phyloP scores from a whole-genome alignment of 2,113 vertebrate genomes.

The Eurypyga helias region DNA sequence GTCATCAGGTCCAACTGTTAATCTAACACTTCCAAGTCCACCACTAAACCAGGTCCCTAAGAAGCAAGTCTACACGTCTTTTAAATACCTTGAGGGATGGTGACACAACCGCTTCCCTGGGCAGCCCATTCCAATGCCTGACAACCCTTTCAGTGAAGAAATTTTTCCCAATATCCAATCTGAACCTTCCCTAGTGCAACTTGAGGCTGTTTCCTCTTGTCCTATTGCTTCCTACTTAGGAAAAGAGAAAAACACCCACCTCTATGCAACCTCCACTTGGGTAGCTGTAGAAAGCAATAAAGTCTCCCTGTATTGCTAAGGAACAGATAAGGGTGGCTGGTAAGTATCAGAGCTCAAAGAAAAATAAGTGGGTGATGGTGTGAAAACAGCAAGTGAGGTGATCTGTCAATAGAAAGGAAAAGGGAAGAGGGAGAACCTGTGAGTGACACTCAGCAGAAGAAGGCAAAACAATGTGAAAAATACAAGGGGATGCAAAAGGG shows the following conservation, averaged over 20 bases:
- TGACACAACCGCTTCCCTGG: neutral
- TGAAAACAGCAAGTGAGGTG: neutral
- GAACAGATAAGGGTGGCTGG: neutral
- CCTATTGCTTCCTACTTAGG: neutral
- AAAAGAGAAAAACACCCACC: neutral
- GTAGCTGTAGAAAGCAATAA: fast-evolving
- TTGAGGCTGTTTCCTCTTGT: neutral
- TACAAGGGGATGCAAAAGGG: neutral
- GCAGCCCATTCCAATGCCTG: neutral
- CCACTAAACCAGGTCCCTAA: neutral
- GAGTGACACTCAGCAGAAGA: neutral
- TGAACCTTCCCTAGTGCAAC: neutral
- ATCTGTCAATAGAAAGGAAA: neutral
- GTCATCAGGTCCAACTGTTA: neutral
- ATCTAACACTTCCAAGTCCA: neutral
- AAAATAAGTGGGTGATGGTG: neutral
- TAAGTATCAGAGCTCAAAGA: neutral
- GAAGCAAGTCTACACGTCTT: neutral
- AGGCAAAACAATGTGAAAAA: neutral
- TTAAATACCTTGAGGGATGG: neutral
- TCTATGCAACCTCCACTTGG: neutral
- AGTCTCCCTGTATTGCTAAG: neutral
- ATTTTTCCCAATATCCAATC: neutral
- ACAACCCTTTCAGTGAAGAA: neutral
- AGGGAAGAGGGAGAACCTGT: neutral